Evolutionary conservation across 2,113 vertebrate genomes (phyloP), one percentile per base, ranked within the genome.

Genomic region (Geococcyx californianus): DNA sequence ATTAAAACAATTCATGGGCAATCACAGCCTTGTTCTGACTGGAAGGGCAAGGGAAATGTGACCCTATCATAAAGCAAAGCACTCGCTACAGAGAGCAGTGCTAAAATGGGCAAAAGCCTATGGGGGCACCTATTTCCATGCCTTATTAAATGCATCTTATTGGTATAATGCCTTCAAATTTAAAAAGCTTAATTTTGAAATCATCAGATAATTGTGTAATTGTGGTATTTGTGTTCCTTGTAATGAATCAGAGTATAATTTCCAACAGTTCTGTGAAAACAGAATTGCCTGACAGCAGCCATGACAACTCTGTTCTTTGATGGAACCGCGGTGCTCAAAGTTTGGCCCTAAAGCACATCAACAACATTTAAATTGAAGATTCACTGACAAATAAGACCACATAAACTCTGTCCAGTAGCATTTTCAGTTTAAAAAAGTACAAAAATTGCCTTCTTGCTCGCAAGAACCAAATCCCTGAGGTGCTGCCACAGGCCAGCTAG

Each of bases 71-170:
- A n/a, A 87, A 78, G n/a, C 77, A 70, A 20, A 94, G 73, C 59
- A 44, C 7, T 1, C 0, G 3, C 76, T 73, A 4, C 56, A 75
- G 66, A 1, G 3, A 78, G 36, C 1, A 0, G 18, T 6, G 28
- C 42, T 75, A 26, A 9, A 3, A 0, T 1, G 24, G 16, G 18
- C 56, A 75, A 10, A 63, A 72, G 26, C 59, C 64, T 33, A 6
- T 1, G 11, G 38, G n/a, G 9, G 18, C 42, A 34, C 26, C 55
- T 74, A 16, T 33, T 81, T 69, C 68, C 8, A 4, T 6, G 64
- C 31, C 24, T 66, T 47, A 74, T 74, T 84, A 74, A 81, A 78
- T 67, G 42, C 16, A 11, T 3, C 66, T 87, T 78, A 63, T 40
- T 84, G 69, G 28, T 45, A 28, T 45, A 56, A 87, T 56, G 66